Percentiles rank a stretch among this genome's conserved stretches.
These are phyloP conservation scores for Mya arenaria DNA, from an alignment of 1,140 invertebrate genomes.

Conservation along the genomic window DNA sequence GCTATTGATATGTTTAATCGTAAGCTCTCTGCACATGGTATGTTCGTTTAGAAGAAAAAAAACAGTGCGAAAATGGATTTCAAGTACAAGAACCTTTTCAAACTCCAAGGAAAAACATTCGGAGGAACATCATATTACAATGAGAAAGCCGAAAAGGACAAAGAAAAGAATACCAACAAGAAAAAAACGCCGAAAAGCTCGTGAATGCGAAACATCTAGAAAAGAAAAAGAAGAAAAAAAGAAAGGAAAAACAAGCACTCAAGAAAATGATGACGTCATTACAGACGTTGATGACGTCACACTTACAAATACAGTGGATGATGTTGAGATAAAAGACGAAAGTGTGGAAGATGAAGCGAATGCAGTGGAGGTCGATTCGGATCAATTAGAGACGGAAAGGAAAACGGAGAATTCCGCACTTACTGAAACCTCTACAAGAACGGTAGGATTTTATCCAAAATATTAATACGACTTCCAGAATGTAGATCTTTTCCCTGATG, in stretches of 20 bases:
- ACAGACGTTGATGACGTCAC: too few species aligned
- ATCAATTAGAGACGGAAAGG: neutral
- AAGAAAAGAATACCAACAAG: neutral
- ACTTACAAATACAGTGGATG: neutral
- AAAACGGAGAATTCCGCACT: neutral
- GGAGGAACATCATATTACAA: neutral
- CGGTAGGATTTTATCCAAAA: too few species aligned
- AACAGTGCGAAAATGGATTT: slow-evolving; percentile 1
- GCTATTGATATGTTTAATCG: too few species aligned
- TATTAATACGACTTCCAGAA: too few species aligned
- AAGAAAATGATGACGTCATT: too few species aligned
- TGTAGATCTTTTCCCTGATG: too few species aligned
- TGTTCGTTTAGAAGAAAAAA: too few species aligned
- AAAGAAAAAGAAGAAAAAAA: neutral
- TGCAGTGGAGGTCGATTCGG: neutral
- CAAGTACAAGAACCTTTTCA: neutral
- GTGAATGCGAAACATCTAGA: neutral
- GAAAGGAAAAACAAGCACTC: neutral
- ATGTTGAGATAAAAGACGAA: neutral
- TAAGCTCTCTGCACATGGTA: too few species aligned
- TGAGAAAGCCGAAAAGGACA: neutral
- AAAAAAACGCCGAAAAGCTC: neutral
- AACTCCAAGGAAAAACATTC: neutral
- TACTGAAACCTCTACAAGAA: neutral
- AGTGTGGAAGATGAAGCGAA: neutral